Conservation (phyloP, 2,888 invertebrate species). For the Drosophila mimica region DNA sequence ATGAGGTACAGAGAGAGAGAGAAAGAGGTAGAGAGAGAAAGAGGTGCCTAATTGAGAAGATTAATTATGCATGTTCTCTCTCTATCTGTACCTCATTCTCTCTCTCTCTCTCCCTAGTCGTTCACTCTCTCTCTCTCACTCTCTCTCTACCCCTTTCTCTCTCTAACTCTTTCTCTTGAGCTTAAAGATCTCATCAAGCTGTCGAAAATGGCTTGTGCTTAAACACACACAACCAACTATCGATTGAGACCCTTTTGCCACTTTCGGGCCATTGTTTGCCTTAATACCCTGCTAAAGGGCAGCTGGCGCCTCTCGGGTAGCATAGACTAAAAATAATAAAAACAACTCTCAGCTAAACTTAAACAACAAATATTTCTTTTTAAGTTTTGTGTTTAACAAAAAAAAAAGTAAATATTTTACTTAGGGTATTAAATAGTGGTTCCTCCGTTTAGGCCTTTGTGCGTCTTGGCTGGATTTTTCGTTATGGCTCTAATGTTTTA, state of each 20-base stretch:
- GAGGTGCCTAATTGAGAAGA: too few relatives aligned
- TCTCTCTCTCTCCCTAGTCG: too few relatives aligned
- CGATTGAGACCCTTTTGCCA: constrained; percentile 60
- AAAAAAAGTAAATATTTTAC: neutral
- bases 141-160: constrained; percentile 1
- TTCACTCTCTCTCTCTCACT: too few relatives aligned
- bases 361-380: neutral
- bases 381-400: neutral
- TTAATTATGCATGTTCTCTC: too few relatives aligned
- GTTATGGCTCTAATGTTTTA: constrained; percentile 69
- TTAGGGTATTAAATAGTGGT: constrained; percentile 14
- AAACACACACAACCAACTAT: constrained; percentile 44
- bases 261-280: constrained; percentile 49
- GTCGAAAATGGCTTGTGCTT: constrained; percentile 43
- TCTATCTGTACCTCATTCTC: too few relatives aligned
- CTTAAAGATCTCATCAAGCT: constrained; percentile 67
- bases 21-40: too few relatives aligned
- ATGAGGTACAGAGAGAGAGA: too few relatives aligned
- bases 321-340: neutral
- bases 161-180: constrained; percentile 23
- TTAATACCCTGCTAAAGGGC: constrained; percentile 38
- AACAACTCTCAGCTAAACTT: neutral
- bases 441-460: constrained; percentile 13
- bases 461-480: constrained; percentile 36
- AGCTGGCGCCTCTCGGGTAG: neutral